Evolutionary conservation across 2,797 vertebrate genomes (phyloP), one percentile per base, ranked within the genome.

Genomic region (Rhinella marina): DNA sequence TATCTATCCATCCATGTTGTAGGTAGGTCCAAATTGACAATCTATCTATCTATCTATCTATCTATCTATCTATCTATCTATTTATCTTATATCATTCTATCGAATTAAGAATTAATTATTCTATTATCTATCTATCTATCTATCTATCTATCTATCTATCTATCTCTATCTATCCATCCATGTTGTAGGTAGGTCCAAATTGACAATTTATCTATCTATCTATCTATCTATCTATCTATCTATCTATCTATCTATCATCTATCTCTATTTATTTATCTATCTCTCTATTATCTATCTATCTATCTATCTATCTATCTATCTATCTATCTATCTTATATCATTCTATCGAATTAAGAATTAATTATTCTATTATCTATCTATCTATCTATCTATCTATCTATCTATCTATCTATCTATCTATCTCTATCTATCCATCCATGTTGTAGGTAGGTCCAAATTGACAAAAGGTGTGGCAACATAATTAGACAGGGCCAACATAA

Each of bases 351-450:
- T 1, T 72, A 6, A 10, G 19, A 17, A 21, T 17, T 41, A 72
- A 41, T 32, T 72, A 72, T 72, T 32, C 41, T 41, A 41, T 32
- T 72, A 41, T 72, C 29, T 41, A 72, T 72, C 70, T 72, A 72
- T 72, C 70, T 72, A 72, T 72, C 70, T 72, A 72, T 41, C 14
- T 72, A 41, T 72, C 70, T 72, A 72, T 72, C 70, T 72, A 41
- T 41, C 29, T 72, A 72, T 72, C 29, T 41, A 73, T 73, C 70
- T 41, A 41, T 41, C 32, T 41, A 73, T 41, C 70, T 66, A 66
- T 75, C 41, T 73, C 70, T 73, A 73, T 73, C 16, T 73, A 73
- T 73, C 70, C 23, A 73, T 72, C 68, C 41, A 41, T 41, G 41
- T 41, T 41, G 41, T 41, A 41, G 3, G 41, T 41, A 41, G 41